These are phyloP conservation scores for Sorex maritimensis DNA, from an alignment of 2,797 vertebrate species.

Conservation along the genomic window DNA sequence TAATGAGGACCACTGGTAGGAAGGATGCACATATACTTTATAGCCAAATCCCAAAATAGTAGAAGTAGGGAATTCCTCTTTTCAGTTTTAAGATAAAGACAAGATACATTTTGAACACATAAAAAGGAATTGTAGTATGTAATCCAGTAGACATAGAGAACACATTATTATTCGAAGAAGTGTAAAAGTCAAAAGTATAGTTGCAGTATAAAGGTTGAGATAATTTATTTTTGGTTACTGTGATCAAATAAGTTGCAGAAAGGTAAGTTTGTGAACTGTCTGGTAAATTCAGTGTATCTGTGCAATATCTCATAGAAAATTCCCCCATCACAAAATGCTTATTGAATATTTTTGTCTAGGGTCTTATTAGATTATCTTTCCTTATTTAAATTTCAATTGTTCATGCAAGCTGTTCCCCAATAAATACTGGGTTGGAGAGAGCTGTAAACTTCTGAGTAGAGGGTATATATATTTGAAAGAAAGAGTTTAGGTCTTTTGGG, in stretches of 20 bases:
- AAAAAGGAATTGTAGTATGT: constrained; percentile 11
- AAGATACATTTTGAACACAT: constrained; percentile 50
- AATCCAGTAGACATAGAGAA: not conserved
- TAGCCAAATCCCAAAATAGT: constrained; percentile 32
- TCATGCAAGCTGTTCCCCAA: constrained; percentile 5
- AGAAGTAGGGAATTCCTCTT: constrained; percentile 24
- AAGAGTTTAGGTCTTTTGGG: constrained; percentile 31
- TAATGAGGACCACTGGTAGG: constrained; percentile 26
- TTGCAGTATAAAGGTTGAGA: not conserved
- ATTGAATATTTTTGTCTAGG: not conserved
- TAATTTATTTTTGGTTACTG: not conserved
- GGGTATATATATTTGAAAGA: constrained; percentile 19
- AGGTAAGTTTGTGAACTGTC: not conserved
- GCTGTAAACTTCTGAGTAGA: constrained; percentile 10
- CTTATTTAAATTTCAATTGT: constrained; percentile 48
- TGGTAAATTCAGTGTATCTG: not conserved
- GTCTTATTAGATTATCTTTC: not conserved
- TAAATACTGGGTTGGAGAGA: constrained; percentile 35
- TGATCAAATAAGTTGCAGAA: not conserved
- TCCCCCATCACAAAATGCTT: not conserved
- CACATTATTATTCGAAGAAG: constrained; percentile 30
- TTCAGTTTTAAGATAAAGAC: constrained; percentile 55
- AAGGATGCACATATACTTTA: constrained; percentile 52
- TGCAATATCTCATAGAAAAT: not conserved
- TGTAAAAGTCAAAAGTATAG: constrained; percentile 54